Percentiles rank a stretch among this genome's conserved stretches.
Conservation (phyloP, 2,888 invertebrate species). For the Drosophila macrothrix region DNA sequence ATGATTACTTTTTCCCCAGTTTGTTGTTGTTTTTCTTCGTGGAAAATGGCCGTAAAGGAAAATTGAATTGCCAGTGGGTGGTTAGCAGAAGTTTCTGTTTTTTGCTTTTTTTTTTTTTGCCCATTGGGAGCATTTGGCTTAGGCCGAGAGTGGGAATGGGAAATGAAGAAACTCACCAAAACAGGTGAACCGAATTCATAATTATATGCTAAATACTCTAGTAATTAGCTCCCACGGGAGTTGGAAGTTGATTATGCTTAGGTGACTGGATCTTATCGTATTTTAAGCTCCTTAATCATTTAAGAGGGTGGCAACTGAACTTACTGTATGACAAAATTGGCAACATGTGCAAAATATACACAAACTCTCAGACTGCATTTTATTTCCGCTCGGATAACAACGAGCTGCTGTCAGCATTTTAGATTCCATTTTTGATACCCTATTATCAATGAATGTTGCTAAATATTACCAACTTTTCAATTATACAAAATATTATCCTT, state of each 20-base stretch:
- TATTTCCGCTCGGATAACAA: conserved; percentile 30
- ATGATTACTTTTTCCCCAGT: conserved; percentile 74
- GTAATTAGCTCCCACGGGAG: conserved; percentile 74
- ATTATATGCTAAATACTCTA: conserved; percentile 78
- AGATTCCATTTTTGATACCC: conserved; percentile 21
- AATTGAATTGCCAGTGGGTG: conserved; percentile 77
- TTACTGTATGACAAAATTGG: conserved; percentile 41
- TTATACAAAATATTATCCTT: background rate
- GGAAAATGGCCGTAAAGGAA: conserved; percentile 68
- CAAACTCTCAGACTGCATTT: conserved; percentile 23
- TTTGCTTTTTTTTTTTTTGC: conserved; percentile 16
- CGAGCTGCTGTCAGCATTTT: conserved; percentile 47
- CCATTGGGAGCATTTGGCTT: conserved; percentile 58
- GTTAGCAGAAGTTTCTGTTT: conserved; percentile 45
- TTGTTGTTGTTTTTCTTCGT: conserved; percentile 32
- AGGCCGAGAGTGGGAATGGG: conserved; percentile 11
- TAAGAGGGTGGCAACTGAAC: conserved; percentile 23
- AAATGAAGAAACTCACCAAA: background rate
- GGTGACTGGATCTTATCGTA: conserved; percentile 45
- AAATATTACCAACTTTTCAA: background rate
- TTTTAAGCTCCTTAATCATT: conserved; percentile 57
- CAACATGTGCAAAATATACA: conserved; percentile 67
- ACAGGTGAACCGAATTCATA: conserved; percentile 62
- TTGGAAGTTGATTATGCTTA: conserved; percentile 60
- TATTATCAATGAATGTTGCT: fast-evolving